Evolutionary conservation across 2,888 invertebrate genomes (phyloP), one percentile per base, ranked within the genome.

Genomic region (Hydriomena furcata): DNA sequence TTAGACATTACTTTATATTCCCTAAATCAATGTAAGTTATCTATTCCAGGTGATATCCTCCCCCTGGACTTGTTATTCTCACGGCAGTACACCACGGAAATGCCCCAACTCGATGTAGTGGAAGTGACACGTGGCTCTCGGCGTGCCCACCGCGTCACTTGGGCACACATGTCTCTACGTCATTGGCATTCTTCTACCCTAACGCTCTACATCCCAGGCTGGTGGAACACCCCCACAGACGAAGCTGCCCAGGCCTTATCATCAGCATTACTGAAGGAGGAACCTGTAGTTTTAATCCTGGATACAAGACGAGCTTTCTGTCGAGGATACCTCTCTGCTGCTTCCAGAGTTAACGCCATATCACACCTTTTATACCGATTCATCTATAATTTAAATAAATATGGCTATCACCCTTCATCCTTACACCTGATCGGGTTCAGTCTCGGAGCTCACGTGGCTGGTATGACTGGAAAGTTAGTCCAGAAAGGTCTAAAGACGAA

Each of bases 361-460:
- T 75, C 83, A 0, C 68, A 75, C 8, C 70, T 72, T 1, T 61
- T 86, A 1, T 81, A 66, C 58, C 60, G 55, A 11, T 76, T 84
- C 42, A 63, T 86, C 6, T 71, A 66, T 38, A 75, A 71, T 5
- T 47, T 84, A 0, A 58, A 71, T 47, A 56, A 61, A 1, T 61
- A 65, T 8, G 82, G 91, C 0, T 75, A 84, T 7, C 79, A 84
- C 0, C 63, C 91, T 0, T 72, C 87, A 0, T 83, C 87, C 7
- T 80, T 92, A 12, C 93, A 93, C 63, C 65, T 93, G 11, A 88
- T 93, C 45, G 93, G 93, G 4, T 93, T 93, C 78, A 92, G 92
- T 55, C 72, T 93, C 8, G 93, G 93, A 1, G 92, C 93, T 0
- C 93, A 93, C 66, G 93, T 92, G 0, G 92, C 92, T 0, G 93